Evolutionary conservation across 2,113 vertebrate species (phyloP), one percentile per base, ranked within the genome.

Genomic region (Tetraodon nigroviridis): DNA sequence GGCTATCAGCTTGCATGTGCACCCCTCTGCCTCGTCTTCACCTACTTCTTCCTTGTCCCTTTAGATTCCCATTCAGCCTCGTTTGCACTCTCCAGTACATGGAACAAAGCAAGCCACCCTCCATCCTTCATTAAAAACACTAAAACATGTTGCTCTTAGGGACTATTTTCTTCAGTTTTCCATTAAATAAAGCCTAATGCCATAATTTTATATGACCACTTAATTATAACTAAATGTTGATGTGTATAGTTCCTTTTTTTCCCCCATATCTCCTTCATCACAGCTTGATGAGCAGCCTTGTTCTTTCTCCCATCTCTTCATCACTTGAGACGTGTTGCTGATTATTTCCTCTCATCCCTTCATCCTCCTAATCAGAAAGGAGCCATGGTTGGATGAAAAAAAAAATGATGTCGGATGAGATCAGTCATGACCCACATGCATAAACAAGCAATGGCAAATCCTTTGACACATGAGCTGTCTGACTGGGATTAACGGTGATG

Each of bases 291-390:
- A 55, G 51, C 61, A 46, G 54, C 46, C 55, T 12, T 37, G 46
- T 59, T 16, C 1, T n/a, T 53, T 45, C 52, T 45, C 62, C 22
- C 22, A 2, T 40, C 50, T 64, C 76, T 55, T 73, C 45, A 64
- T 58, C 60, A 74, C 55, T 62, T 60, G 21, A 64, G 51, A 55
- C 58, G 50, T 3, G 5, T 27, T 57, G 55, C 64, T 74, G 77
- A 82, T 79, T 80, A 48, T 60, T 58, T 46, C 18, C 55, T 71
- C 64, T 63, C 55, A 53, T 69, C 40, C n/a, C 6, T 21, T 1
- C 18, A 12, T 10, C 67, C 60, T 69, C 58, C 52, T 51, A 82
- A 79, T 80, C 72, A 76, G 27, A 61, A 21, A 61, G 54, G 45
- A 59, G 29, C 47, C 32, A n/a, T 29, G 56, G 37, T 32, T n/a